Evolutionary conservation across 1,140 invertebrate genomes (phyloP).

Genomic region (Oncopodura yosiiana): DNA sequence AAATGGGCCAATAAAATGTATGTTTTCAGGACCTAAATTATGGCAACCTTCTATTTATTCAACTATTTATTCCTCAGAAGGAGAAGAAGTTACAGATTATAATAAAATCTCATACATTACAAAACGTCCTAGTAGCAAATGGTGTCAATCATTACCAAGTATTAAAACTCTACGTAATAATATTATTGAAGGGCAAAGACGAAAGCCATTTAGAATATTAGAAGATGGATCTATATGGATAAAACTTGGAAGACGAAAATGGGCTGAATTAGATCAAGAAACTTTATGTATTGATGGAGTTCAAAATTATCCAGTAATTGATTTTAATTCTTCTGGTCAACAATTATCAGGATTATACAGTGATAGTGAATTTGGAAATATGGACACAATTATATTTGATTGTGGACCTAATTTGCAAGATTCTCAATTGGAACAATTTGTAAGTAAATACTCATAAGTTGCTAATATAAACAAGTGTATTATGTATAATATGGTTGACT

Average conservation of each 20-base stretch:
- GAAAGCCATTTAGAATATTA: conserved; percentile 9
- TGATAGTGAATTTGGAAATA: conserved; percentile 15
- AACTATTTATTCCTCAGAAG: conserved; percentile 4
- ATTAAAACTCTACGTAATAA: not conserved
- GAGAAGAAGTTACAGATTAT: not conserved
- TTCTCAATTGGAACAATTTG: not conserved
- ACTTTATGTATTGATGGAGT: conserved; percentile 11
- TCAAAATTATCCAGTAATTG: not conserved
- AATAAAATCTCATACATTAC: not conserved
- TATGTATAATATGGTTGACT: not conserved
- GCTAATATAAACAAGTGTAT: not conserved
- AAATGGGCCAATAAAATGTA: conserved; percentile 6
- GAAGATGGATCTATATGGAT: conserved; percentile 1
- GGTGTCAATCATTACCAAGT: not conserved
- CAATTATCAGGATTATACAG: conserved; percentile 3
- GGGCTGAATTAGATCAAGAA: not conserved
- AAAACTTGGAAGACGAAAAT: not conserved
- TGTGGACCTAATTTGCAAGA: not conserved
- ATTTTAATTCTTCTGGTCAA: not conserved
- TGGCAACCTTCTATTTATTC: conserved; percentile 25
- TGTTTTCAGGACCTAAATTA: conserved; percentile 5
- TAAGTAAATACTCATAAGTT: not conserved
- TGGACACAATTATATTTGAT: not conserved
- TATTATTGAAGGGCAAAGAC: not conserved
- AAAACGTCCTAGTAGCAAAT: not conserved